phyloP scores from a whole-genome alignment of 2,888 invertebrate genomes.

The Crocallis elinguaria region DNA sequence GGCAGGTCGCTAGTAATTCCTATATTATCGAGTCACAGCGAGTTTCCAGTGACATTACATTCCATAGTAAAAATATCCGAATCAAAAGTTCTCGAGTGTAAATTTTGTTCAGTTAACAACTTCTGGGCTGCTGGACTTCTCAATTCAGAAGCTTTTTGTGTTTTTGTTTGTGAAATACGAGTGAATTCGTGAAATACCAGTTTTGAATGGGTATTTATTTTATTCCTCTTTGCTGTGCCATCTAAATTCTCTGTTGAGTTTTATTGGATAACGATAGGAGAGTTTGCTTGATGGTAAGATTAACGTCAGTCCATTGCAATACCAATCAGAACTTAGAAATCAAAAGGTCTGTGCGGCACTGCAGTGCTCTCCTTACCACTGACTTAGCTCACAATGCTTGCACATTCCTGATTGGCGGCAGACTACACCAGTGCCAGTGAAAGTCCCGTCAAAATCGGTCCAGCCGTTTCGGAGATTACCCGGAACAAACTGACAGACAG shows the following conservation, averaged over 20 bases:
- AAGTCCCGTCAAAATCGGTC: too few species aligned
- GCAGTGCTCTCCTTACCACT: too few species aligned
- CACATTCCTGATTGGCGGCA: too few species aligned
- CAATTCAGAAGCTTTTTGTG: conserved; percentile 24
- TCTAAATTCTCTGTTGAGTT: neutral
- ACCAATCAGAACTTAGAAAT: neutral
- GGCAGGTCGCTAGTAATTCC: too few species aligned
- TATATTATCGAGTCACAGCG: neutral
- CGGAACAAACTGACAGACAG: too few species aligned
- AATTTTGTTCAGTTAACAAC: conserved; percentile 28
- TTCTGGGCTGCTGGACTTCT: conserved; percentile 26
- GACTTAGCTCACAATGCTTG: too few species aligned
- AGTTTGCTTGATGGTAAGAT: neutral
- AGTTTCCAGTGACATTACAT: neutral
- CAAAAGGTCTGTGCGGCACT: too few species aligned
- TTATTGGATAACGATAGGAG: neutral
- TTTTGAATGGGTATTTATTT: neutral
- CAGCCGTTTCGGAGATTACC: too few species aligned
- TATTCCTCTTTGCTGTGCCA: neutral
- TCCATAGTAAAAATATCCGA: conserved; percentile 12
- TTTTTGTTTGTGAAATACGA: conserved; percentile 12
- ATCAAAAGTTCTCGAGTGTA: conserved; percentile 18
- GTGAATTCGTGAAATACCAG: conserved; percentile 2
- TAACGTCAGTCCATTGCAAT: too few species aligned
- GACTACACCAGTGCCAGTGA: too few species aligned